Evolutionary conservation across 2,113 vertebrate species (phyloP).

Genomic region (Struthio camelus): DNA sequence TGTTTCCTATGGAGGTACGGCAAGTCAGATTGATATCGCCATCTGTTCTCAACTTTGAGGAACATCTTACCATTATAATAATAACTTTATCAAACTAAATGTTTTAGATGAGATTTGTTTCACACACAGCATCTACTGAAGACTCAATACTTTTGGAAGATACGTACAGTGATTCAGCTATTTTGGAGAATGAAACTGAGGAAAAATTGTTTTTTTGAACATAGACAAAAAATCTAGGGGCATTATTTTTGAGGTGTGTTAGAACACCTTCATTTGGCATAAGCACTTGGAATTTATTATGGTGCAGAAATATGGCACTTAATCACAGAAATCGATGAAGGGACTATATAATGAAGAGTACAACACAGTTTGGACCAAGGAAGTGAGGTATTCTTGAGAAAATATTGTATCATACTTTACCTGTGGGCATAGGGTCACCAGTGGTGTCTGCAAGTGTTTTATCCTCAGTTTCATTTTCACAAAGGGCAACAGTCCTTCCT

Average conservation of each 20-base stretch:
- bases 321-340: neutral
- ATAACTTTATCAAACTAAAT: neutral
- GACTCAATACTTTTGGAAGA: neutral
- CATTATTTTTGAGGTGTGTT: neutral
- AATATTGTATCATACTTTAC: slow-evolving; percentile 59
- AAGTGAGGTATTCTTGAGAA: neutral
- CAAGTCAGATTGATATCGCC: neutral
- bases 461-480: slow-evolving; percentile 84
- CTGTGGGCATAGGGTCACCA: slow-evolving; percentile 88
- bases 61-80: neutral
- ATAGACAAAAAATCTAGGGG: neutral
- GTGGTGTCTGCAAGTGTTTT: slow-evolving; percentile 75
- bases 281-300: neutral
- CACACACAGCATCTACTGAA: neutral
- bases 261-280: neutral
- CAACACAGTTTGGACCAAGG: neutral
- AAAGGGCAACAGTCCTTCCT: slow-evolving; percentile 82
- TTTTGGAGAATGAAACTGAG: neutral
- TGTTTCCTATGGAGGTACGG: neutral
- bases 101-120: neutral
- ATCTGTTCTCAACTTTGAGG: neutral
- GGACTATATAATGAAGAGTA: neutral
- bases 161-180: neutral
- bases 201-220: neutral
- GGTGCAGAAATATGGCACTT: neutral